Base-by-base conservation (phyloP, 2,797 vertebrate genomes). In the Oreochromis grahami region DNA sequence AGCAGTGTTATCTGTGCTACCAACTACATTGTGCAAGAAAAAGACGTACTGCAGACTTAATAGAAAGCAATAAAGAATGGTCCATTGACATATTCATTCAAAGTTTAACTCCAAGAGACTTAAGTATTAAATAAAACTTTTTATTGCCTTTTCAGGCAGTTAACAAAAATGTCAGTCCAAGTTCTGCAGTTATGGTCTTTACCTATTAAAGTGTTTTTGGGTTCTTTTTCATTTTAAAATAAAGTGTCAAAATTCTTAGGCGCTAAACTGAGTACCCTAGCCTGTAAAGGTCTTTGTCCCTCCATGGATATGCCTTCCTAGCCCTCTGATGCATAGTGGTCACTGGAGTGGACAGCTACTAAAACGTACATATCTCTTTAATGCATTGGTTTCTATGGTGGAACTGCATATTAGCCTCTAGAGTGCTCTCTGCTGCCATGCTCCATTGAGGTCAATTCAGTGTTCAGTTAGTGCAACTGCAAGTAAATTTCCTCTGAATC, bases 151-250 rank as follows among this genome's bases (percentile, higher is more conserved):
- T 60, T 60, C 29, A 19, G 56, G 56, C 15, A 34, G 15, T 58
- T 19, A 11, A 34, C 34, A 26, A 34, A 1, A 7, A 0, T n/a
- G 19, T 34, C 9, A 60, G 56, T 60, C 29, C 29, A 1, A 60
- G 15, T 60, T 60, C 29, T 34, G 56, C 15, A n/a, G 56, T 60
- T 60, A n/a, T 60, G 56, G 17, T 34, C 29, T n/a, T 60, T 60
- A 60, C 29, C 17, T 60, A 0, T 60, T 60, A 36, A 7, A 34
- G 56, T 34, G 56, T 7, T 60, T 60, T 60, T 15, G 9, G 6
- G 4, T 34, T 60, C 17, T 60, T n/a, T 60, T 60, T 60, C 9
- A n/a, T 60, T 36, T 60, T 36, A 36, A 60, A 60, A 60, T 19
- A 36, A 36, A 60, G 32, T 34, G 17, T 60, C 1, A 60, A 34